Evolutionary conservation across 2,888 invertebrate species (phyloP), one percentile per base, ranked within the genome.

Genomic region (Amphipyra berbera): DNA sequence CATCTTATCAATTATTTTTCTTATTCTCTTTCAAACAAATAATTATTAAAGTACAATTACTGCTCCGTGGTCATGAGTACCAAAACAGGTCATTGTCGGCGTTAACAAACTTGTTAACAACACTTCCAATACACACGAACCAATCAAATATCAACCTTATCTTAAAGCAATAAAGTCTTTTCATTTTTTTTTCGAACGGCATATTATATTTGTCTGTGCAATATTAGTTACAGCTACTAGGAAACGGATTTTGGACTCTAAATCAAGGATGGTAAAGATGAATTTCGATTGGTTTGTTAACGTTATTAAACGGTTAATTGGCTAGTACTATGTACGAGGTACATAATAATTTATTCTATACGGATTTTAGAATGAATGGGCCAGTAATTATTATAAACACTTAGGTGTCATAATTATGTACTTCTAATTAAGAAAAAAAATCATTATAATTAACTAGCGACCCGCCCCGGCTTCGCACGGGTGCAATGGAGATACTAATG

Each of bases 1-100:
- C 50, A 41, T 30, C 62, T 10, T 53, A 15, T 70, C 63, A 63
- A 72, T 68, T 55, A 47, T 58, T 37, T 60, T 75, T 45, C 8
- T 27, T 35, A 50, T 27, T 57, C 40, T 59, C 38, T 48, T 56
- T 47, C 68, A 54, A 66, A 67, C 60, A 67, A 58, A 59, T 63
- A 62, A 76, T 72, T 63, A 76, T 63, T 73, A 53, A 59, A 61
- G 58, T 42, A 59, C 68, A 78, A 73, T 77, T 77, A 67, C 57
- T 57, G 5, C 53, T 66, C 54, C 68, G 49, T 77, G 61, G 56
- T 63, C 62, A 48, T 61, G 27, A 64, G 63, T 68, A 73, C 50
- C 70, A 5, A 74, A 74, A 57, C 53, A 69, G 78, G 78, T 76
- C 72, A 79, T 59, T 75, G 76, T 37, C 60, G 49, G 21, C 1